phyloP scores from a whole-genome alignment of 2,888 invertebrate species.

The Caenorhabditis becei region DNA sequence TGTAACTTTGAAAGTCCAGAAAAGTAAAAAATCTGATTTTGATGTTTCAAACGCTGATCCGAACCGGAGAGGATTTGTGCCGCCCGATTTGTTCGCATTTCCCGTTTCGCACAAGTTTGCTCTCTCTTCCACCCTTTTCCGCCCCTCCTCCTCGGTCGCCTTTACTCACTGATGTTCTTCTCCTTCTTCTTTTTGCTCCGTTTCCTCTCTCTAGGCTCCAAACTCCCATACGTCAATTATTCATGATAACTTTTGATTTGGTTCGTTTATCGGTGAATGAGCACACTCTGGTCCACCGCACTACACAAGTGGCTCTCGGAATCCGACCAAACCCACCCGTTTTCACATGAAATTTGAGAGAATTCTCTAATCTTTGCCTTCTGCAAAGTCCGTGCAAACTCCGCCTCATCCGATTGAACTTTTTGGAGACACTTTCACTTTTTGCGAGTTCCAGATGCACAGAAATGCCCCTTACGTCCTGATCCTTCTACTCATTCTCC shows the following conservation, averaged over 20 bases:
- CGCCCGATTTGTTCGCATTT: constrained; percentile 57
- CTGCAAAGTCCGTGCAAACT: constrained; percentile 14
- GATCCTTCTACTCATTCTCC: constrained; percentile 15
- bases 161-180: constrained; percentile 52
- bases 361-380: not conserved
- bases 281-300: constrained; percentile 10
- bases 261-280: constrained; percentile 50
- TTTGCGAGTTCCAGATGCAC: constrained; percentile 35
- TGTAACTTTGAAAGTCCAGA: not conserved
- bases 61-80: constrained; percentile 38
- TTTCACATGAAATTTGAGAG: constrained; percentile 47
- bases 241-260: constrained; percentile 54
- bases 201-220: constrained; percentile 30
- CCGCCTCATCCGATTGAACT: constrained; percentile 31
- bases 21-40: not conserved
- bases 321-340: not conserved
- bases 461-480: constrained; percentile 26
- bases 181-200: constrained; percentile 21
- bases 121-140: constrained; percentile 37
- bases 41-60: constrained; percentile 16
- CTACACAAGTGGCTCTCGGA: constrained; percentile 1
- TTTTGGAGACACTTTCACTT: constrained; percentile 7
- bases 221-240: constrained; percentile 43
- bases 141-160: constrained; percentile 28
- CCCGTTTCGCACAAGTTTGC: constrained; percentile 39